Evolutionary conservation across 1,140 invertebrate genomes (phyloP).

Genomic region (Coboldia fuscipes): DNA sequence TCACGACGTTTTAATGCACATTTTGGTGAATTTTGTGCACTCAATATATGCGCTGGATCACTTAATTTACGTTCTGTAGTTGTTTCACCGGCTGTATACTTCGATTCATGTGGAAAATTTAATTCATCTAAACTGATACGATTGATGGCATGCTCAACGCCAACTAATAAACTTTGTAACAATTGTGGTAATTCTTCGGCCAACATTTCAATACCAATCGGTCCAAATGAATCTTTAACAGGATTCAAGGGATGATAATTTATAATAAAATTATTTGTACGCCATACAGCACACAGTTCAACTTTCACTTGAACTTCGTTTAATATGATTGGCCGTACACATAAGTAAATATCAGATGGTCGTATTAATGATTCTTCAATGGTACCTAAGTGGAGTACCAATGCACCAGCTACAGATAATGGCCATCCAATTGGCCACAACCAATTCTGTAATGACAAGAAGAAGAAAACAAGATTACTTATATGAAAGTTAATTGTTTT

Average conservation of each 20-base stretch:
- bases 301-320: slow-evolving; percentile 5
- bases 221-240: slow-evolving; percentile 2
- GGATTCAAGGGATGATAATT: slow-evolving; percentile 2
- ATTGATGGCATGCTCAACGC: slow-evolving; percentile 41
- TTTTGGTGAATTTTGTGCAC: slow-evolving; percentile 15
- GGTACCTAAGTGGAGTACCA: slow-evolving; percentile 18
- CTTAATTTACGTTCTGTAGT: neutral
- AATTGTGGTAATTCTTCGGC: slow-evolving; percentile 30
- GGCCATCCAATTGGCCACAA: too few species aligned
- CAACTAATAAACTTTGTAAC: slow-evolving; percentile 35
- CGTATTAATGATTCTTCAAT: slow-evolving; percentile 14
- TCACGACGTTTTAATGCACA: slow-evolving; percentile 19
- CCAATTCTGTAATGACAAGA: too few species aligned
- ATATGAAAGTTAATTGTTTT: too few species aligned
- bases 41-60: too few species aligned
- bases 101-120: slow-evolving; percentile 24
- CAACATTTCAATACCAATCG: slow-evolving; percentile 7
- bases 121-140: slow-evolving; percentile 35
- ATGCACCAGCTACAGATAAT: slow-evolving; percentile 16
- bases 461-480: too few species aligned
- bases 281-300: slow-evolving; percentile 18
- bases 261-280: slow-evolving; percentile 6
- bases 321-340: slow-evolving; percentile 6
- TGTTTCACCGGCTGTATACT: neutral
- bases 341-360: slow-evolving; percentile 17